These are phyloP conservation scores for Crocodylus rhombifer DNA, from an alignment of 2,797 vertebrate genomes.

Conservation along the genomic window DNA sequence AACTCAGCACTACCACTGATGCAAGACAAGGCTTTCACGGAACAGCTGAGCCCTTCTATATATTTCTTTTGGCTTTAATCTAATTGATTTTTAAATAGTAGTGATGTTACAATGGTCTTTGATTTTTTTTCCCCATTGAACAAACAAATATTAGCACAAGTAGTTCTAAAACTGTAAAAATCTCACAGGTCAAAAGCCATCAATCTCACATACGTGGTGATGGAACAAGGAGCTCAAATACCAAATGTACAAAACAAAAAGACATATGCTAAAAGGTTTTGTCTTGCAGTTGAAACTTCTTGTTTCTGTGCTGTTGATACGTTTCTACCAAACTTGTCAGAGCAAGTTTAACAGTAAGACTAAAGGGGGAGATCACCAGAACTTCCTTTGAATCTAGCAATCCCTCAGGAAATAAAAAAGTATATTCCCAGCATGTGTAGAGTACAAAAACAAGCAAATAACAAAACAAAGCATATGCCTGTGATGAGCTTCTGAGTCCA, in stretches of 20 bases:
- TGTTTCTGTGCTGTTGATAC: not conserved
- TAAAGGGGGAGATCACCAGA: not conserved
- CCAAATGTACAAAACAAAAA: not conserved
- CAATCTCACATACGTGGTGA: not conserved
- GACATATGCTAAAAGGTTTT: not conserved
- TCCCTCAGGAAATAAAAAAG: slow-evolving; percentile 18
- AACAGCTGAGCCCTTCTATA: not conserved
- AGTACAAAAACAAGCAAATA: not conserved
- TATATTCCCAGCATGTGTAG: not conserved
- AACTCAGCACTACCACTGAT: slow-evolving; percentile 1
- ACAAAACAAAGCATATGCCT: not conserved
- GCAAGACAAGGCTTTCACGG: not conserved
- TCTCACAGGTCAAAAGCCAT: not conserved
- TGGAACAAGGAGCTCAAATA: not conserved
- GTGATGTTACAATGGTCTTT: not conserved
- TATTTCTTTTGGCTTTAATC: slow-evolving; percentile 15
- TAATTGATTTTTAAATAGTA: not conserved
- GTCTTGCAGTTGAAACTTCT: not conserved
- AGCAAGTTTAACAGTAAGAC: not conserved
- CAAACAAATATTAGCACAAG: not conserved
- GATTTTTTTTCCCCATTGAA: not conserved
- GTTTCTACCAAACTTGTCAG: not conserved
- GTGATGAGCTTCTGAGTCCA: not conserved
- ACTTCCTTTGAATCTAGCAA: not conserved
- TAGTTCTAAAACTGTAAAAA: not conserved